phyloP scores from a whole-genome alignment of 2,888 invertebrate genomes.

The Idaea straminata region DNA sequence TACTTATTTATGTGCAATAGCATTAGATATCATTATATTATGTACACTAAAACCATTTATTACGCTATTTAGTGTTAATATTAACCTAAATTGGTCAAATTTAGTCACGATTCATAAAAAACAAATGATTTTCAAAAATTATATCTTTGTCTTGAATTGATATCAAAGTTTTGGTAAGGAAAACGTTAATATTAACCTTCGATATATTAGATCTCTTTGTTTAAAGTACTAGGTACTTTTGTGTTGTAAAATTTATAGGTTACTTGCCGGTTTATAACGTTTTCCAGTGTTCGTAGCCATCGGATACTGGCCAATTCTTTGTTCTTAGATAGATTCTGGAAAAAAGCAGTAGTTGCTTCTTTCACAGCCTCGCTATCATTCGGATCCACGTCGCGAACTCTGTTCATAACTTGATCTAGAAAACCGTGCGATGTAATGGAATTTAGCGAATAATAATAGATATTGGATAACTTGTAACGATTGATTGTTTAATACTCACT shows the following conservation, averaged over 20 bases:
- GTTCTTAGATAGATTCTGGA: conserved; percentile 54
- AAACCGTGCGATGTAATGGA: conserved; percentile 18
- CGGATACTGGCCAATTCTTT: conserved; percentile 40
- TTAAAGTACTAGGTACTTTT: no score
- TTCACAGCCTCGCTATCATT: conserved; percentile 66
- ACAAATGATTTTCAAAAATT: no score
- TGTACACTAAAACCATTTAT: no score
- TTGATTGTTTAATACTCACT: conserved; percentile 17
- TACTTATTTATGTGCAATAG: not conserved
- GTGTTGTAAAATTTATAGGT: conserved; percentile 34
- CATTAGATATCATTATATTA: no score
- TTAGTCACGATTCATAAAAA: no score
- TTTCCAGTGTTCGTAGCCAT: conserved; percentile 56
- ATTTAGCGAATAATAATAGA: not conserved
- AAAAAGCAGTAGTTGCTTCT: conserved; percentile 52
- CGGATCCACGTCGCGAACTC: conserved; percentile 57
- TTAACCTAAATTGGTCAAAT: no score
- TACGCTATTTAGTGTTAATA: no score
- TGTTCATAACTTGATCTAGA: conserved; percentile 62
- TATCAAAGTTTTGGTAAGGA: no score
- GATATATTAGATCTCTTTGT: no score
- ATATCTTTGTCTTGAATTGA: no score
- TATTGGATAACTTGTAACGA: not conserved
- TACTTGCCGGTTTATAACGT: conserved; percentile 64
- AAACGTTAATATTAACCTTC: no score